phyloP scores from a whole-genome alignment of 1,140 invertebrate genomes.

The Cyrtorhinus lividipennis region DNA sequence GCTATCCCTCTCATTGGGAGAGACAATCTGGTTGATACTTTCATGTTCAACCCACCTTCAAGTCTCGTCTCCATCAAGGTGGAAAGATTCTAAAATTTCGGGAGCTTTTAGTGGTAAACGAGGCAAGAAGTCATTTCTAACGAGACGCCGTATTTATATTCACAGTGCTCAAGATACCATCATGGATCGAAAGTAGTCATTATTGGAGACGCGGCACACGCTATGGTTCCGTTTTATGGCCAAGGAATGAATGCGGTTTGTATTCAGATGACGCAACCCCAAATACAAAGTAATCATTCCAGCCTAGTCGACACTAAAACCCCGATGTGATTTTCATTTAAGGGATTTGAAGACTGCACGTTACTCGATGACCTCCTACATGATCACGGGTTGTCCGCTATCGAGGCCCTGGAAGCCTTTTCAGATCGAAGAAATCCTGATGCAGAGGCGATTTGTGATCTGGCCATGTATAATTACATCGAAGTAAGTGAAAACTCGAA shows the following conservation, averaged over 20 bases:
- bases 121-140: too few relatives aligned
- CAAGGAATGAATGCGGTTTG: slow-evolving; percentile 95
- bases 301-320: neutral
- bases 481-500: slow-evolving; percentile 66
- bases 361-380: slow-evolving; percentile 68
- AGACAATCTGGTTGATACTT: slow-evolving; percentile 55
- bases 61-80: slow-evolving; percentile 76
- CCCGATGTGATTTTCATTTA: too few relatives aligned
- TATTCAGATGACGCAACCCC: too few relatives aligned
- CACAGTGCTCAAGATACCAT: slow-evolving; percentile 80
- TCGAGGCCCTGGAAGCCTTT: slow-evolving; percentile 52
- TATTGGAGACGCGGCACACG: slow-evolving; percentile 93
- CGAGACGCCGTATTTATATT: too few relatives aligned
- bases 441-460: slow-evolving; percentile 83
- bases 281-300: too few relatives aligned
- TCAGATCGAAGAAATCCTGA: slow-evolving; percentile 57
- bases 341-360: slow-evolving; percentile 91
- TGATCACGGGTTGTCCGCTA: slow-evolving; percentile 42
- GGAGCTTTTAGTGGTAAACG: too few relatives aligned
- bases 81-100: slow-evolving; percentile 23
- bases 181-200: slow-evolving; percentile 56
- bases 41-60: slow-evolving; percentile 53
- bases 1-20: slow-evolving; percentile 68
- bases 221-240: slow-evolving; percentile 97
- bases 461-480: slow-evolving; percentile 89